phyloP scores from a whole-genome alignment of 2,797 vertebrate species.

The Capromys pilorides region DNA sequence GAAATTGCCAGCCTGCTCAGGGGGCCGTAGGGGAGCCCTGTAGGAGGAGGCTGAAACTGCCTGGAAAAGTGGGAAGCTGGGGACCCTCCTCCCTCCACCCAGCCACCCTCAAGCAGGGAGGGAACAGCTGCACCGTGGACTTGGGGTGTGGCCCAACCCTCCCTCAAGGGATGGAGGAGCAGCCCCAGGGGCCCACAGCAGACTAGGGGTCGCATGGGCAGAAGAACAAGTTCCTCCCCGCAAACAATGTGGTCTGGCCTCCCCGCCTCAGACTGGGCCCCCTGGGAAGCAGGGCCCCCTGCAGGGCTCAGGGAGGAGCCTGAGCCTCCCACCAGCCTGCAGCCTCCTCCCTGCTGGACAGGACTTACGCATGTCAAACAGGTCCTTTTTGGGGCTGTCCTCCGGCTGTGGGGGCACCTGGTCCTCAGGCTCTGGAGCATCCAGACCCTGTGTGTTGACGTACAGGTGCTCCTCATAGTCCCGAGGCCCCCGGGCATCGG shows the following conservation, averaged over 20 bases:
- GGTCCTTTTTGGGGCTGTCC: conserved; percentile 95
- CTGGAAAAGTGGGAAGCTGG: not conserved
- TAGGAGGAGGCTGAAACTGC: accelerated
- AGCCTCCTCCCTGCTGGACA: not conserved
- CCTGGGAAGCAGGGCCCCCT: not conserved
- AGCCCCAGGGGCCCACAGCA: too few relatives aligned
- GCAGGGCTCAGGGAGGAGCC: not conserved
- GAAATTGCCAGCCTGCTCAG: not conserved
- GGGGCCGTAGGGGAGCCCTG: not conserved
- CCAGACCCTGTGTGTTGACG: conserved; percentile 95
- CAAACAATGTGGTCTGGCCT: not conserved
- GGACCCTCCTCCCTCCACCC: not conserved
- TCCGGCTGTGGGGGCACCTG: conserved; percentile 27
- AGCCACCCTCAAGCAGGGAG: not conserved
- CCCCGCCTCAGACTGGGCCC: accelerated
- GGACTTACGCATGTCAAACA: conserved; percentile 97
- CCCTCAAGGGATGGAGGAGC: not conserved
- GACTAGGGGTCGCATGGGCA: not conserved
- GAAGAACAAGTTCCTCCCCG: not conserved
- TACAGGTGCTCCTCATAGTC: conserved; percentile 98
- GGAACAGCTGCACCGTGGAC: too few relatives aligned
- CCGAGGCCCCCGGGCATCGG: conserved; percentile 89
- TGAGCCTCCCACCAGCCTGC: not conserved
- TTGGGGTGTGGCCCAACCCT: not conserved
- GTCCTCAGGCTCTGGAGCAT: conserved; percentile 81